phyloP scores from a whole-genome alignment of 2,888 invertebrate species.

The Holacanthella duospinosa region DNA sequence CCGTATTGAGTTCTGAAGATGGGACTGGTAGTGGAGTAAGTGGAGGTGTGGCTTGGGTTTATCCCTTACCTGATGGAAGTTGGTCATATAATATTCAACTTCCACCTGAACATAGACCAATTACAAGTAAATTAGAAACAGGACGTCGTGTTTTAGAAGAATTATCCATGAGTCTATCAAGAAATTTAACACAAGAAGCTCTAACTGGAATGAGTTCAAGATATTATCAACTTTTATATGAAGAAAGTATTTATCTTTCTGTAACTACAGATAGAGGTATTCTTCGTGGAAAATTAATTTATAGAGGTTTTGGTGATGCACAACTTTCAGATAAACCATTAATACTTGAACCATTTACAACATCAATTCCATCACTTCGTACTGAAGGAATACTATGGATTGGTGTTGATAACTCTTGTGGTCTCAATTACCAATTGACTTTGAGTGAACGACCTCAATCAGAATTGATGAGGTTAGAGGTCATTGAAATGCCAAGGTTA shows the following conservation, averaged over 20 bases:
- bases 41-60: conserved; percentile 36
- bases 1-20: conserved; percentile 33
- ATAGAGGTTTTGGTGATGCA: conserved; percentile 59
- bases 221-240: conserved; percentile 69
- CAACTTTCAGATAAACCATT: conserved; percentile 38
- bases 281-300: conserved; percentile 61
- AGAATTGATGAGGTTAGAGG: conserved; percentile 34
- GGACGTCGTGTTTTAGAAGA: conserved; percentile 37
- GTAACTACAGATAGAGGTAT: conserved; percentile 53
- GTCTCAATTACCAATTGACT: conserved; percentile 36
- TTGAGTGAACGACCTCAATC: conserved; percentile 36
- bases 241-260: conserved; percentile 67
- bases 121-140: conserved; percentile 37
- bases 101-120: conserved; percentile 28
- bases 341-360: conserved; percentile 28
- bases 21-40: conserved; percentile 15
- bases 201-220: conserved; percentile 65
- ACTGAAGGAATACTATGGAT: conserved; percentile 37
- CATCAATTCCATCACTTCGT: conserved; percentile 18
- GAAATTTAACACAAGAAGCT: conserved; percentile 30
- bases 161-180: conserved; percentile 26
- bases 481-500: conserved; percentile 36
- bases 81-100: conserved; percentile 37
- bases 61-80: conserved; percentile 35
- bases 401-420: conserved; percentile 35